Evolutionary conservation across 2,888 invertebrate genomes (phyloP), one percentile per base, ranked within the genome.

Genomic region (Netelia fuscicornis): DNA sequence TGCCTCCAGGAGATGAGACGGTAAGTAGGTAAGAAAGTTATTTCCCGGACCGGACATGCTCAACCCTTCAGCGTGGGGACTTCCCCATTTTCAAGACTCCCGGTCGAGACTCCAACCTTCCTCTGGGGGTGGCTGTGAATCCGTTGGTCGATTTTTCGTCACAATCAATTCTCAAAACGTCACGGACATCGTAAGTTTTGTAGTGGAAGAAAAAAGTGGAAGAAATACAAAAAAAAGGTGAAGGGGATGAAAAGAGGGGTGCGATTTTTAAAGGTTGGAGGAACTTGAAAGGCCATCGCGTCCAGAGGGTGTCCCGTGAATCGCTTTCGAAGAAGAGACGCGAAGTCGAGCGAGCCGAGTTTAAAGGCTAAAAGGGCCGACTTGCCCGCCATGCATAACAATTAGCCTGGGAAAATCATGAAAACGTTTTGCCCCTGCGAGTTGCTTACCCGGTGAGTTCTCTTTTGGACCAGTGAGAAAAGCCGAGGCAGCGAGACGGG

Each of bases 21-120:
- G 90, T 93, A 93, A 93, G 93, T 93, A 93, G 92, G 93, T 93
- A 93, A 93, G 93, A 93, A 93, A 93, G 93, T 93, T 93, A 93
- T 93, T 93, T 93, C 93, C 93, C 91, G 92, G 54, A 92, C 93
- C 93, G 93, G 93, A 93, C 93, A 93, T 87, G 91, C 89, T 92
- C 90, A 92, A 92, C 92, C 93, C 93, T 93, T 93, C 88, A 88
- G 82, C 88, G 87, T 76, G 83, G 85, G 81, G 77, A 82, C 72
- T 70, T 67, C 81, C 58, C 30, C 64, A 25, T 44, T 52, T 56
- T 54, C 30, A 20, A 17, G 20, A 20, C 44, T 60, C 75, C 48
- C 48, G 68, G 68, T 64, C 56, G 17, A n/a, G 17, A n/a, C 60
- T 48, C 44, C 30, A 42, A 37, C 37, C 6, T 48, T 20, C 20